Evolutionary conservation across 2,113 vertebrate species (phyloP).

Genomic region (Psittacula cyanocephala): DNA sequence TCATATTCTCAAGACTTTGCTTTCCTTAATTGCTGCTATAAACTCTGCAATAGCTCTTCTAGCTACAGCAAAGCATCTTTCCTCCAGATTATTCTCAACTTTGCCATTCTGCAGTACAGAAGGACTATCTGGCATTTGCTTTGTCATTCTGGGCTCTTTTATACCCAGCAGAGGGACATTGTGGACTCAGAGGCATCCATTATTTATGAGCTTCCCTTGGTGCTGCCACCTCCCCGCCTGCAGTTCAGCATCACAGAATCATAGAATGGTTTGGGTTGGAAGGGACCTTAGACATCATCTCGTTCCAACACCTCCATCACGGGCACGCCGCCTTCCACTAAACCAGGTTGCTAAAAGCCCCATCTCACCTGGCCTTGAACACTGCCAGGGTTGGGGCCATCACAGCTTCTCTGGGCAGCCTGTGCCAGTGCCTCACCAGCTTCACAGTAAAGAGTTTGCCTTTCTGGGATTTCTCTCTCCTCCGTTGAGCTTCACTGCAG

Average conservation of each 20-base stretch:
- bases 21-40: background rate
- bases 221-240: fast-evolving
- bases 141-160: background rate
- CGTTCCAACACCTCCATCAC: background rate
- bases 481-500: fast-evolving
- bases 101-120: background rate
- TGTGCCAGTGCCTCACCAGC: background rate
- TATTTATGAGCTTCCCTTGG: background rate
- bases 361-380: background rate
- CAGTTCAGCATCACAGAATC: background rate
- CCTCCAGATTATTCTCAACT: background rate
- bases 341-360: background rate
- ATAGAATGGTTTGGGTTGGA: background rate
- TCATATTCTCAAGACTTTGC: background rate
- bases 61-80: background rate
- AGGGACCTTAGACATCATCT: background rate
- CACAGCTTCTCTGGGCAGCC: background rate
- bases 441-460: background rate
- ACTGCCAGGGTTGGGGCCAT: background rate
- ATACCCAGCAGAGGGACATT: background rate
- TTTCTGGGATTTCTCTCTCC: background rate
- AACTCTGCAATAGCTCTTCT: background rate
- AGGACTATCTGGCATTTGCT: background rate
- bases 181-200: fast-evolving
- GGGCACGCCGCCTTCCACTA: background rate